Percentiles rank a stretch among this genome's conserved stretches.
phyloP scores from a whole-genome alignment of 2,888 invertebrate species.

The Seladonia tumulorum region DNA sequence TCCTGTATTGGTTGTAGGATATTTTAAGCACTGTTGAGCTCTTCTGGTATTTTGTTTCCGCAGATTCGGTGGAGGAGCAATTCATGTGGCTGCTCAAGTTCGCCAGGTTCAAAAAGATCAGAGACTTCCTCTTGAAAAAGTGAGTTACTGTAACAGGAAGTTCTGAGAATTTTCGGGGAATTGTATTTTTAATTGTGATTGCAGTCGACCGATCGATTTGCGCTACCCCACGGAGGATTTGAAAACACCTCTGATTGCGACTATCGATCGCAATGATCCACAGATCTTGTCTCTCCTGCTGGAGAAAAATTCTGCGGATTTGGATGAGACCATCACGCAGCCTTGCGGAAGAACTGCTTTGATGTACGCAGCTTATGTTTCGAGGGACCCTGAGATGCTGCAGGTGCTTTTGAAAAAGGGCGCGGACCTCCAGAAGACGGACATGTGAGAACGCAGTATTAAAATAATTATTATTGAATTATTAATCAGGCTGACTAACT shows the following conservation, averaged over 20 bases:
- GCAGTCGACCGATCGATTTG: slow-evolving; percentile 64
- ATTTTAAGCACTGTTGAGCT: neutral
- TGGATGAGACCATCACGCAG: slow-evolving; percentile 66
- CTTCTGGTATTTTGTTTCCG: neutral
- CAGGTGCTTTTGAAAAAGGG: slow-evolving; percentile 65
- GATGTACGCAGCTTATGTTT: slow-evolving; percentile 70
- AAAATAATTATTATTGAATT: neutral
- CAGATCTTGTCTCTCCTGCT: slow-evolving; percentile 64
- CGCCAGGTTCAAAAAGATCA: slow-evolving; percentile 56
- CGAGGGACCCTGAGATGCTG: slow-evolving; percentile 64
- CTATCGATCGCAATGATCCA: slow-evolving; percentile 69
- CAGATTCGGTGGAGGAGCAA: slow-evolving; percentile 61
- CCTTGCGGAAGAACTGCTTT: slow-evolving; percentile 68
- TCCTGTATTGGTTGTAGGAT: neutral
- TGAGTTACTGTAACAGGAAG: slow-evolving; percentile 31
- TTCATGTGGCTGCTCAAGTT: slow-evolving; percentile 67
- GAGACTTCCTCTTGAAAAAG: slow-evolving; percentile 63
- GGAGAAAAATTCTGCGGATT: slow-evolving; percentile 58
- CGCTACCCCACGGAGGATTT: slow-evolving; percentile 66
- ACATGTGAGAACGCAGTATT: slow-evolving; percentile 58
- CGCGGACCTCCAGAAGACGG: slow-evolving; percentile 59
- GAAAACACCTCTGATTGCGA: slow-evolving; percentile 65
- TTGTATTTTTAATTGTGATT: neutral
- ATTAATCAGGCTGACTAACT: neutral
- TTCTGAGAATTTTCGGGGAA: neutral